phyloP scores from a whole-genome alignment of 2,113 vertebrate species.

The Leptosomus discolor region DNA sequence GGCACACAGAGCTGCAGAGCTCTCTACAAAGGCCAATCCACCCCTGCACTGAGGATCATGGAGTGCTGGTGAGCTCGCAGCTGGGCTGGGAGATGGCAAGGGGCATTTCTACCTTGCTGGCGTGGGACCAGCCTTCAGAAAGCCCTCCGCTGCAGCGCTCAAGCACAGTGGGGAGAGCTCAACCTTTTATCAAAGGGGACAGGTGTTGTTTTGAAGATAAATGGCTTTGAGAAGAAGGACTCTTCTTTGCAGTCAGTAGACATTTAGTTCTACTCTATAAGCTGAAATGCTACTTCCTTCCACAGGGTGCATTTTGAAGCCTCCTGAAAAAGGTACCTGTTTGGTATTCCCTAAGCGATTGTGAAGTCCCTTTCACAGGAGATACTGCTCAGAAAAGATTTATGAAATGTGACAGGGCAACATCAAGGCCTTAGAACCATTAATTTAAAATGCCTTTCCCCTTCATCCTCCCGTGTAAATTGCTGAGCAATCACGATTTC shows the following conservation, averaged over 20 bases:
- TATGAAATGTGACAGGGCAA: slow-evolving; percentile 68
- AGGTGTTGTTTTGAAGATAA: background rate
- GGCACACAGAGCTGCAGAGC: background rate
- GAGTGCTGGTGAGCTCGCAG: background rate
- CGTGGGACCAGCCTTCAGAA: background rate
- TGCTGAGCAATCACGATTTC: slow-evolving; percentile 74
- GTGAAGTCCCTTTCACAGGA: slow-evolving; percentile 38
- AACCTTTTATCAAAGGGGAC: background rate
- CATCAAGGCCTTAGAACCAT: slow-evolving; percentile 65
- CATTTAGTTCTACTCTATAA: slow-evolving; percentile 24
- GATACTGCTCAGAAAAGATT: slow-evolving; percentile 56
- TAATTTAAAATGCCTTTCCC: slow-evolving; percentile 71
- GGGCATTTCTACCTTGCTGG: background rate
- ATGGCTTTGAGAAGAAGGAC: background rate
- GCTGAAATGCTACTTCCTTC: background rate
- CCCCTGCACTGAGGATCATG: rapidly evolving
- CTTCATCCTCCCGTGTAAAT: slow-evolving; percentile 59
- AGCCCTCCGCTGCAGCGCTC: background rate
- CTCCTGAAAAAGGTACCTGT: slow-evolving; percentile 36
- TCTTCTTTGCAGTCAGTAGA: background rate
- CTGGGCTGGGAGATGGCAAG: background rate
- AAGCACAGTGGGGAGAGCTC: background rate
- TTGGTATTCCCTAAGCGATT: slow-evolving; percentile 47
- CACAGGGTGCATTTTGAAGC: background rate
- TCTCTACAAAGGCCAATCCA: background rate